A percentile compares a stretch with the other conserved stretches of the same genome.
phyloP scores from a whole-genome alignment of 2,888 invertebrate species.

The Drosophila pseudotalamancana region DNA sequence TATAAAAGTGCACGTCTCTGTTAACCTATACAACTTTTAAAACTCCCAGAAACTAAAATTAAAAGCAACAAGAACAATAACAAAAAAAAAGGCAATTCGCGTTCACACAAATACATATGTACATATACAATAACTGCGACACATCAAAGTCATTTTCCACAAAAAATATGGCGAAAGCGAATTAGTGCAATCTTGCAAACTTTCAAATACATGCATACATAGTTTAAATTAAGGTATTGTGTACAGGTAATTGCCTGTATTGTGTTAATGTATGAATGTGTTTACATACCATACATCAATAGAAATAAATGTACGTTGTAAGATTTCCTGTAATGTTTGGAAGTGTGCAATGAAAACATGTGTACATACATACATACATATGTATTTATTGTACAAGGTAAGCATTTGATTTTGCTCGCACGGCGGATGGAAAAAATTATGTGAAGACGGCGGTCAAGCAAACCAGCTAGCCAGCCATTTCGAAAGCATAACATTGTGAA shows the following conservation, averaged over 20 bases:
- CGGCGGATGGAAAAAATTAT: slow-evolving; percentile 17
- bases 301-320: slow-evolving; percentile 13
- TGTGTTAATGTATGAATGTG: slow-evolving; percentile 29
- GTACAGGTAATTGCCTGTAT: slow-evolving; percentile 42
- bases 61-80: slow-evolving; percentile 26
- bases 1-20: slow-evolving; percentile 12
- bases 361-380: slow-evolving; percentile 3
- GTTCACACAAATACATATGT: slow-evolving; percentile 46
- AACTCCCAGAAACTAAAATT: slow-evolving; percentile 7
- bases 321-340: slow-evolving; percentile 25
- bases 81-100: slow-evolving; percentile 37
- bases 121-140: slow-evolving; percentile 45
- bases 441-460: slow-evolving; percentile 13
- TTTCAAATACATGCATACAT: slow-evolving; percentile 31
- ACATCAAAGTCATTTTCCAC: slow-evolving; percentile 42
- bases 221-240: slow-evolving; percentile 24
- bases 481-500: slow-evolving; percentile 15
- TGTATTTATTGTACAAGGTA: slow-evolving; percentile 24
- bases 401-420: slow-evolving; percentile 43
- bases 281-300: slow-evolving; percentile 16
- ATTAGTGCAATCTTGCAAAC: slow-evolving; percentile 62
- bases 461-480: slow-evolving; percentile 8
- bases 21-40: slow-evolving; percentile 4
- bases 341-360: slow-evolving; percentile 24
- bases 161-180: slow-evolving; percentile 59